Base-by-base conservation (phyloP, 2,888 invertebrate species). In the Gastracanthus pulcherrimus region DNA sequence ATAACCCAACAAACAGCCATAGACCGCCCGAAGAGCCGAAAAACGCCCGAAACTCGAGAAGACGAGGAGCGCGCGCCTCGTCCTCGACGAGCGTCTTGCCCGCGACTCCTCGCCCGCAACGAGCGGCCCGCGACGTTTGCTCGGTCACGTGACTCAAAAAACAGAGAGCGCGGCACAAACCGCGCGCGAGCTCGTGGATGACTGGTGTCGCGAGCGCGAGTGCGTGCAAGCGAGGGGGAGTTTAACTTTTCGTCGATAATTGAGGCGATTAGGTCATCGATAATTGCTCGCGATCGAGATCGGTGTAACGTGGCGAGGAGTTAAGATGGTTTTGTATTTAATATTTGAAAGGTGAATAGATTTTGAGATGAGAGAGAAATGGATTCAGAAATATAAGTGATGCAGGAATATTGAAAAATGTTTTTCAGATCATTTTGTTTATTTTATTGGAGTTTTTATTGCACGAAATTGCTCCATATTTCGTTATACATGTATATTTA, bases 201-300 rank as follows among this genome's bases (percentile, higher is more conserved):
- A 45, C 45, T 45, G n/a, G 13, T 29, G 58, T 29, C 58, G 58
- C 58, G 26, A 16, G 11, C 4, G 16, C 3, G 16, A 29, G 4
- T 29, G 58, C 16, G 58, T 26, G 29, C 7, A 6, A 6, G 13
- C 26, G 36, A 36, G 36, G 41, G 64, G 34, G 41, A 75, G 69
- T 62, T 74, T 66, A 74, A 60, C 80, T 76, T 76, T 71, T 55
- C 70, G 41, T 41, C 70, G 75, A 76, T 80, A 80, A 76, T 80
- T 80, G 70, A 9, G 23, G 16, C 76, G 80, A 80, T 76, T 76
- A 76, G 71, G 55, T 67, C 72, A 58, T 31, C 72, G 76, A 76
- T 80, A 66, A 80, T 80, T 76, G 58, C 38, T 48, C 67, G 60
- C 48, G 76, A 81, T 70, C 38, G 70, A 45, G 72, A 60, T 76